phyloP scores from a whole-genome alignment of 92 coral and sea anemone species.

The Zoanthus solanderi region DNA sequence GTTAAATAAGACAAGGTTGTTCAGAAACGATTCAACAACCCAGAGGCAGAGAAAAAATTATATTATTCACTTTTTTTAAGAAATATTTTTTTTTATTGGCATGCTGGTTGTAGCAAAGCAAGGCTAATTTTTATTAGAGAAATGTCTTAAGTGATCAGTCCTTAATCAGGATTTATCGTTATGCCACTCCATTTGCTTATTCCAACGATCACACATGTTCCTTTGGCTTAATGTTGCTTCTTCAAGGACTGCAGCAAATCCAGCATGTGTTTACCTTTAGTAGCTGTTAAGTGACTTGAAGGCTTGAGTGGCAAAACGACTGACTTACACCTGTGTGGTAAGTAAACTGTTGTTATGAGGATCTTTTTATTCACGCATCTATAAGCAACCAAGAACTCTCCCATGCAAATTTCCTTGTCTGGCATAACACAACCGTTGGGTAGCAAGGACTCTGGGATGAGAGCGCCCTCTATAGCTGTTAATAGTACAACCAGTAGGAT shows the following conservation, averaged over 20 bases:
- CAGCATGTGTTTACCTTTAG: background rate
- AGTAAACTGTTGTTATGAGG: background rate
- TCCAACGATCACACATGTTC: too few relatives aligned
- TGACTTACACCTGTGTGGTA: conserved; percentile 7
- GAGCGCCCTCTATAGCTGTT: background rate
- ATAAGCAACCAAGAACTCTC: conserved; percentile 16
- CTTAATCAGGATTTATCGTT: too few relatives aligned
- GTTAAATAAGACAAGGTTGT: too few relatives aligned
- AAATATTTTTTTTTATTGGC: too few relatives aligned
- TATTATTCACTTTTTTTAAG: too few relatives aligned
- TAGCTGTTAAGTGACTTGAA: background rate
- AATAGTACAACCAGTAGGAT: background rate
- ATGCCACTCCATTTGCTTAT: too few relatives aligned
- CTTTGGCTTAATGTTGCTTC: background rate
- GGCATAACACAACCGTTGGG: conserved; percentile 34
- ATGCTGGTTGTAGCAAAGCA: too few relatives aligned
- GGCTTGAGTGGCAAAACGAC: background rate
- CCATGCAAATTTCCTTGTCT: conserved; percentile 21
- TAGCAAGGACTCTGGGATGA: background rate
- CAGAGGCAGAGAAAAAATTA: too few relatives aligned
- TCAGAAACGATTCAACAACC: too few relatives aligned
- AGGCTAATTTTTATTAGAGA: too few relatives aligned
- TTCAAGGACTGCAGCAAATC: conserved; percentile 3
- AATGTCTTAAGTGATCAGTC: too few relatives aligned
- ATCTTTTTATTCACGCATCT: conserved; percentile 23